phyloP scores from a whole-genome alignment of 1,140 invertebrate genomes.

The Heliothis virescens region DNA sequence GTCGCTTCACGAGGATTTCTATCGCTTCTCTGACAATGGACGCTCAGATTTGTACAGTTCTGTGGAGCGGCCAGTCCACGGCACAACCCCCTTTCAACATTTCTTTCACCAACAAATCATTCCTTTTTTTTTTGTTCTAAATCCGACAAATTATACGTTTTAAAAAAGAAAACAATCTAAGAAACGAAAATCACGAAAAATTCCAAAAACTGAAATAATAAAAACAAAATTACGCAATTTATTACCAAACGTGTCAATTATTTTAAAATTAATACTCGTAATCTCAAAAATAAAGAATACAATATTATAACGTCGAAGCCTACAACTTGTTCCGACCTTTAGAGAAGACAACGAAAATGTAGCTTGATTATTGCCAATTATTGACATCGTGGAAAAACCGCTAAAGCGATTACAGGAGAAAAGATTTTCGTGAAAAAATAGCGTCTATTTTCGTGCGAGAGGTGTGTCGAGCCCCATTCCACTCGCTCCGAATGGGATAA shows the following conservation, averaged over 20 bases:
- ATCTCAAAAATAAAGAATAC: no score
- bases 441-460: neutral
- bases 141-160: neutral
- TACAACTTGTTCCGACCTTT: neutral
- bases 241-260: no score
- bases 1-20: neutral
- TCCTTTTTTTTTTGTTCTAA: neutral
- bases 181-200: no score
- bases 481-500: neutral
- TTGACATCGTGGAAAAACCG: conserved; percentile 3
- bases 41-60: neutral
- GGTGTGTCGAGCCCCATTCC: conserved; percentile 4
- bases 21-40: conserved; percentile 3
- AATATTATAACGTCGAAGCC: neutral
- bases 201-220: no score
- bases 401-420: conserved; percentile 7
- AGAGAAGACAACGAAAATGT: neutral
- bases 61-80: neutral
- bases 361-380: conserved; percentile 5
- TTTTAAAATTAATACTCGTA: no score
- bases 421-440: conserved; percentile 5
- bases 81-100: no score
- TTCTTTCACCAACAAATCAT: neutral
- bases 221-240: no score
- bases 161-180: no score